These are phyloP conservation scores for Hippoglossus hippoglossus DNA, from an alignment of 2,797 vertebrate species.

Conservation along the genomic window DNA sequence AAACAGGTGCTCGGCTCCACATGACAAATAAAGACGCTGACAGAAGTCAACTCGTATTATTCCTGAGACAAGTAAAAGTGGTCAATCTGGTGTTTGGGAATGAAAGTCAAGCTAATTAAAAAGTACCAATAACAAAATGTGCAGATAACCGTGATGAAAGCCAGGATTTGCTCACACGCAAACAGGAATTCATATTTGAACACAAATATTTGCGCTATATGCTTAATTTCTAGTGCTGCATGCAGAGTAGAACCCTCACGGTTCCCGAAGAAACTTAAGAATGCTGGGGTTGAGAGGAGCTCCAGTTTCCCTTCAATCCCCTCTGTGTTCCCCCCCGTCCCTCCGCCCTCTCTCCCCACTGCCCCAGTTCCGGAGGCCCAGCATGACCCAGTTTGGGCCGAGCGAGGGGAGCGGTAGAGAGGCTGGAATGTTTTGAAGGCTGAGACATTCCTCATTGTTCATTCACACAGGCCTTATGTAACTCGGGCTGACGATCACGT, in stretches of 20 bases:
- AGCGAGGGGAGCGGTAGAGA: constrained; percentile 51
- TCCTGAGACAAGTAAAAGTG: background rate
- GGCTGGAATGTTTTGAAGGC: constrained; percentile 82
- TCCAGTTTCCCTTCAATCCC: constrained; percentile 61
- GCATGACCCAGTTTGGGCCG: constrained; percentile 80
- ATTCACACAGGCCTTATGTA: constrained; percentile 84
- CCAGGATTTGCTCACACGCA: background rate
- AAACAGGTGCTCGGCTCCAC: constrained; percentile 62
- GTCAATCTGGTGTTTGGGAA: background rate
- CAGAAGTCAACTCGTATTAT: constrained; percentile 5
- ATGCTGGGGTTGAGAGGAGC: constrained; percentile 28
- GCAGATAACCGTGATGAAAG: background rate
- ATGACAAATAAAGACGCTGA: constrained; percentile 26
- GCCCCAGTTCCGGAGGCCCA: constrained; percentile 78
- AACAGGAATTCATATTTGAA: background rate
- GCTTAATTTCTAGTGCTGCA: constrained; percentile 20
- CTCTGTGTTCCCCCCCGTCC: constrained; percentile 52
- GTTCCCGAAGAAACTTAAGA: constrained; percentile 46
- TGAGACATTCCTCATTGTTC: constrained; percentile 86
- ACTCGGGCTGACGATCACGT: constrained; percentile 75
- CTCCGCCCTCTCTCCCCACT: constrained; percentile 74
- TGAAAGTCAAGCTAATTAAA: background rate
- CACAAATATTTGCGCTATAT: constrained; percentile 36
- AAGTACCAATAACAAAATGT: background rate
- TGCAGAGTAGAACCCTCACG: constrained; percentile 27